phyloP scores from a whole-genome alignment of 1,140 invertebrate species.

The Lepidurus packardi region DNA sequence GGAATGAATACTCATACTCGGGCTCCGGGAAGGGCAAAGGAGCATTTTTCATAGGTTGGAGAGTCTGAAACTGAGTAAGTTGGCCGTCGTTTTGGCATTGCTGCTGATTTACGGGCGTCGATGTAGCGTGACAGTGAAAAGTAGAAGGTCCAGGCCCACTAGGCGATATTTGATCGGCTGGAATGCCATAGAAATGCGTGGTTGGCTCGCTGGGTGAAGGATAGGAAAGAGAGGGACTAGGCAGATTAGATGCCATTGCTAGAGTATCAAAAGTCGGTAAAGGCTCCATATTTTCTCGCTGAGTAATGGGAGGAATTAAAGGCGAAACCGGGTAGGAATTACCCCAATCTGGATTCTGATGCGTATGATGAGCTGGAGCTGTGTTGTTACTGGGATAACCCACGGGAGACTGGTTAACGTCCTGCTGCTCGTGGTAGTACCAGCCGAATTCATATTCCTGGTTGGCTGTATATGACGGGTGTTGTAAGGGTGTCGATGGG shows the following conservation, averaged over 20 bases:
- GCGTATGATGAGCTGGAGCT: not conserved
- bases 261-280: not conserved
- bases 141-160: not conserved
- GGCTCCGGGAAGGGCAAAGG: not conserved
- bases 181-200: not conserved
- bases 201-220: not conserved
- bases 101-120: conserved; percentile 1
- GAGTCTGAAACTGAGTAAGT: conserved; percentile 14
- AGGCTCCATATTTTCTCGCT: not conserved
- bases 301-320: not conserved
- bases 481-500: not conserved
- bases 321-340: not conserved
- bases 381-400: not conserved
- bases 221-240: not conserved
- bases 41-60: not conserved
- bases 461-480: not conserved
- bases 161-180: not conserved
- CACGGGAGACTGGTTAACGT: not conserved
- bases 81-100: not conserved
- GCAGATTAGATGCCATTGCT: not conserved
- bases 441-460: not conserved
- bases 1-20: not conserved
- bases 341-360: not conserved
- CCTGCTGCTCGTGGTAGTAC: not conserved
- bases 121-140: not conserved